A percentile compares a stretch with the other conserved stretches of the same genome.
phyloP scores from a whole-genome alignment of 2,888 invertebrate genomes.

The Spisula solida region DNA sequence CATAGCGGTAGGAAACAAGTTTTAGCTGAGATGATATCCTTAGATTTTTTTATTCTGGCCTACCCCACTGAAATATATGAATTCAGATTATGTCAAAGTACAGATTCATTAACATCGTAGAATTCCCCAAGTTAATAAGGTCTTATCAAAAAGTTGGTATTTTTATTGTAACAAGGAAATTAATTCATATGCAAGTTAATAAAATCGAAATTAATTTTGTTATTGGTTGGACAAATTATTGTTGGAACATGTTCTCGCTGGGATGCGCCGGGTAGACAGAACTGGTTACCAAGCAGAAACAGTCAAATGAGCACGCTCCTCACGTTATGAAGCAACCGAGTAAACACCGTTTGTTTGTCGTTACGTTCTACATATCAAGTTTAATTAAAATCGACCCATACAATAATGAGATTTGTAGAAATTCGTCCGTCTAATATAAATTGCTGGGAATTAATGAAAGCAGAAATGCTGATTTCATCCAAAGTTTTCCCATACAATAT shows the following conservation, averaged over 20 bases:
- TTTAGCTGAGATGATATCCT: too few species aligned
- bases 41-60: too few species aligned
- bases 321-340: slow-evolving; percentile 39
- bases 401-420: slow-evolving; percentile 59
- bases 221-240: not conserved
- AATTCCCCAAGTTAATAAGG: too few species aligned
- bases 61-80: too few species aligned
- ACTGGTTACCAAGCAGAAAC: slow-evolving; percentile 35
- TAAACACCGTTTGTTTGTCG: slow-evolving; percentile 50
- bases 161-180: not conserved
- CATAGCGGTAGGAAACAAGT: too few species aligned
- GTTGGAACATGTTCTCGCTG: not conserved
- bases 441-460: slow-evolving; percentile 45
- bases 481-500: slow-evolving; percentile 47
- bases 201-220: slow-evolving; percentile 10
- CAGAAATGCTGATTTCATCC: slow-evolving; percentile 48
- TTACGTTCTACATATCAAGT: slow-evolving; percentile 37
- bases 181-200: not conserved
- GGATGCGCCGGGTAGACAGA: not conserved
- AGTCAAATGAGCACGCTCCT: slow-evolving; percentile 28
- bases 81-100: too few species aligned
- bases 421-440: slow-evolving; percentile 47
- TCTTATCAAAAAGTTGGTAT: too few species aligned
- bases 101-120: too few species aligned
- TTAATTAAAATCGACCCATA: slow-evolving; percentile 60